A percentile compares a stretch with the other conserved stretches of the same genome.
Conservation (phyloP, 2,113 vertebrate species). For the Xyliphius kryptos region DNA sequence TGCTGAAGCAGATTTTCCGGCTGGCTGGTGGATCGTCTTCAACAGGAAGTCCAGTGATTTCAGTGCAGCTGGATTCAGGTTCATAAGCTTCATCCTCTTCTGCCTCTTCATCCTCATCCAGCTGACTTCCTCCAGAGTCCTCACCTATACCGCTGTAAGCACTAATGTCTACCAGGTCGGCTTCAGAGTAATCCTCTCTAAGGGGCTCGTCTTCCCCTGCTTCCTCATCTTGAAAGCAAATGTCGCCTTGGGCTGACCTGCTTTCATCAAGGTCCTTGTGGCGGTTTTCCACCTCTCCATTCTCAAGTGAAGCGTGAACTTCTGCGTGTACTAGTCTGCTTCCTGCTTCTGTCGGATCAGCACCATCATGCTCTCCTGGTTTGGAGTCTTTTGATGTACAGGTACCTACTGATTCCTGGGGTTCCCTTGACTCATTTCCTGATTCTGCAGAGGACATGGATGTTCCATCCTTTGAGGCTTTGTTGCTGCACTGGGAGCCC, state of each 20-base stretch:
- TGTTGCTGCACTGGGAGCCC: conserved; percentile 25
- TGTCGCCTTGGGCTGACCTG: conserved; percentile 46
- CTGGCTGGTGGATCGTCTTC: conserved; percentile 81
- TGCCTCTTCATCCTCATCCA: conserved; percentile 85
- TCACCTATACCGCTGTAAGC: conserved; percentile 94
- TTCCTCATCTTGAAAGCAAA: conserved; percentile 33
- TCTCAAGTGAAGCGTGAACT: conserved; percentile 66
- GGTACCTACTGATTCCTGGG: conserved; percentile 17
- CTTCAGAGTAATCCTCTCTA: conserved; percentile 92
- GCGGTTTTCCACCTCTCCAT: conserved; percentile 48
- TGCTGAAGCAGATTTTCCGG: conserved; percentile 91
- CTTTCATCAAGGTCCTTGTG: conserved; percentile 35
- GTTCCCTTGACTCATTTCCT: conserved; percentile 24
- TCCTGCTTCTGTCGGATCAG: conserved; percentile 47
- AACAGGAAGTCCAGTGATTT: conserved; percentile 81
- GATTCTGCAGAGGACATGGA: neutral
- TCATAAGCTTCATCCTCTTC: conserved; percentile 74
- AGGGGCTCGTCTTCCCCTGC: conserved; percentile 73
- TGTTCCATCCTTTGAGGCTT: neutral
- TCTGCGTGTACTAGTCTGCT: conserved; percentile 60
- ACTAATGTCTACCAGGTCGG: conserved; percentile 92
- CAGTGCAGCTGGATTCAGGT: conserved; percentile 79
- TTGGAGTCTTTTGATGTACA: conserved; percentile 37
- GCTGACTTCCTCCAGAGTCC: conserved; percentile 90
- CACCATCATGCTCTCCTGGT: conserved; percentile 60